phyloP scores from a whole-genome alignment of 2,797 vertebrate genomes.

The Lithobates sylvaticus region DNA sequence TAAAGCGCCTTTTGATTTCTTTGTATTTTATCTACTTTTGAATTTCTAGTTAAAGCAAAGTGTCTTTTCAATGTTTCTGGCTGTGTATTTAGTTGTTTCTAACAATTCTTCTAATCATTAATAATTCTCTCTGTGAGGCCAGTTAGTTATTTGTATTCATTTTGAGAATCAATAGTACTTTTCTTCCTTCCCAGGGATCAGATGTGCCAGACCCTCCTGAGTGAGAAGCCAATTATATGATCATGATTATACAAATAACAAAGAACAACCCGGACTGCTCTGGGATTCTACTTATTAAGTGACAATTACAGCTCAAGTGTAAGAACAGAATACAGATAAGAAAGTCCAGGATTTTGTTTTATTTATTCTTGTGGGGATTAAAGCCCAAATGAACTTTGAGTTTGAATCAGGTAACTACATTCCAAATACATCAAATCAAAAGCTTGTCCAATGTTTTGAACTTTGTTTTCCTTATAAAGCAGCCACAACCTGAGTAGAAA shows the following conservation, averaged over 20 bases:
- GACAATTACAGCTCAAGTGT: conserved; percentile 10
- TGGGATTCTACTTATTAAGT: conserved; percentile 8
- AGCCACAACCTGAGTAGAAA: too few relatives aligned
- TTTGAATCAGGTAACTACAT: too few relatives aligned
- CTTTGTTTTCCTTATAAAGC: too few relatives aligned
- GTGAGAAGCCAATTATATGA: conserved; percentile 31
- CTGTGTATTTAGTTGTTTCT: background rate
- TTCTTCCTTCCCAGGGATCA: background rate
- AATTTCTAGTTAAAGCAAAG: background rate
- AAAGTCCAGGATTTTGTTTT: background rate
- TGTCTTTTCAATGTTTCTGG: background rate
- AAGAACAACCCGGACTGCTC: background rate
- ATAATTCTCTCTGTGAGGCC: conserved; percentile 13
- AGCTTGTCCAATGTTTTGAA: too few relatives aligned
- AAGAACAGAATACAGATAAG: background rate
- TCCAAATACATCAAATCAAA: too few relatives aligned
- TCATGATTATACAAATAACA: conserved; percentile 36
- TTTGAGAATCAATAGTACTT: conserved; percentile 27
- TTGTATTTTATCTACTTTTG: background rate
- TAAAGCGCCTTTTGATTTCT: background rate
- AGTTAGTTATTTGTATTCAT: conserved; percentile 21
- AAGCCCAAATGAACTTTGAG: too few relatives aligned
- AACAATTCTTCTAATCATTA: conserved; percentile 20
- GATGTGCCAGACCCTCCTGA: background rate
- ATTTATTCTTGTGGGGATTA: too few relatives aligned